These are phyloP conservation scores for Saimiri boliviensis DNA, from an alignment of 2,113 vertebrate genomes.

Conservation along the genomic window DNA sequence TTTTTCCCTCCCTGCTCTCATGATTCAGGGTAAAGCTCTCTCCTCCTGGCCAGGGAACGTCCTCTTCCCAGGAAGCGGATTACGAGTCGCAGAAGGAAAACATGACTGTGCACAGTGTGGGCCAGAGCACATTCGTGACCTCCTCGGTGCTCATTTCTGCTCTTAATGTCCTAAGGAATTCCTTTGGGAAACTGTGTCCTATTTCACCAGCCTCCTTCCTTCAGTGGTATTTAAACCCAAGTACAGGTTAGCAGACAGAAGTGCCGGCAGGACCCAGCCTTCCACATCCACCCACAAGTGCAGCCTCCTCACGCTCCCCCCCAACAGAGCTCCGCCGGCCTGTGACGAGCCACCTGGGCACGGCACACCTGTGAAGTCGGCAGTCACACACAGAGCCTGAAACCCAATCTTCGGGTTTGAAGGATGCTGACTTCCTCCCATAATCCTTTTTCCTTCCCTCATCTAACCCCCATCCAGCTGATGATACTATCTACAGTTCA, in stretches of 20 bases:
- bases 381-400: background rate
- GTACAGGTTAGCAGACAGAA: conserved; percentile 7
- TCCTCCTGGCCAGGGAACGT: background rate
- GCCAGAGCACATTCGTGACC: background rate
- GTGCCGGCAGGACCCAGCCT: background rate
- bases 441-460: background rate
- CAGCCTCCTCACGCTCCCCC: background rate
- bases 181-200: background rate
- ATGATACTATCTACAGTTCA: conserved; percentile 57
- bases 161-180: background rate
- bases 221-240: background rate
- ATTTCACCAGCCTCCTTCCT: conserved; percentile 32
- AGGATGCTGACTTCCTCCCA: background rate
- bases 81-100: background rate
- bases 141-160: background rate
- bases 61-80: background rate
- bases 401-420: conserved; percentile 52
- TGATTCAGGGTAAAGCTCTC: background rate
- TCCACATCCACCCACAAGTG: background rate
- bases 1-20: background rate
- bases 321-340: background rate
- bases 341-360: conserved; percentile 25
- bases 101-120: fast-evolving
- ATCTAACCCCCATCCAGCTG: conserved; percentile 27
- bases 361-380: conserved; percentile 31